These are phyloP conservation scores for Lepilemur ruficaudatus DNA, from an alignment of 2,797 vertebrate genomes.

Conservation along the genomic window DNA sequence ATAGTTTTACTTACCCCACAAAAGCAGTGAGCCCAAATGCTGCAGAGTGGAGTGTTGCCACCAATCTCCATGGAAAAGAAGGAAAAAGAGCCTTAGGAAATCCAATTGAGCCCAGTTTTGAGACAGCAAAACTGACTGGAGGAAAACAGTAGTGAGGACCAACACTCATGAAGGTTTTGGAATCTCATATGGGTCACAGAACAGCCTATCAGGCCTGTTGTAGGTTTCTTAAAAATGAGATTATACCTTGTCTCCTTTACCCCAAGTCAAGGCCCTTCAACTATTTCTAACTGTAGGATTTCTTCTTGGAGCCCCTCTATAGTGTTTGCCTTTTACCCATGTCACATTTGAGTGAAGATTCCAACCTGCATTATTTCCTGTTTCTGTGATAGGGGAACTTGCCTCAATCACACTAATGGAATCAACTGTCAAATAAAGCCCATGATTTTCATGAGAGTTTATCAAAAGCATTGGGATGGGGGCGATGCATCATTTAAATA, in stretches of 20 bases:
- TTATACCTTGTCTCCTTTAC: neutral
- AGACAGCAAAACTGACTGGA: neutral
- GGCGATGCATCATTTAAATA: slow-evolving; percentile 67
- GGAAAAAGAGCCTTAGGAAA: neutral
- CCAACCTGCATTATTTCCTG: neutral
- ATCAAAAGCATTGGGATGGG: neutral
- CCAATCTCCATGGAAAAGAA: neutral
- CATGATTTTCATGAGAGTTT: slow-evolving; percentile 32
- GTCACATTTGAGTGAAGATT: slow-evolving; percentile 40
- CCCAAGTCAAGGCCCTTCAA: neutral
- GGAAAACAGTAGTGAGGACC: neutral
- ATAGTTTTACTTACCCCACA: slow-evolving; percentile 36
- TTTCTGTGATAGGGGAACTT: neutral
- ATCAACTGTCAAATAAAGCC: slow-evolving; percentile 6
- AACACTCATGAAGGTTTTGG: neutral
- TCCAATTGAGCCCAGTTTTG: neutral
- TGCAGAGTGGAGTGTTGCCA: neutral
- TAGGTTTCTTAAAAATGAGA: neutral
- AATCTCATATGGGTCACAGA: neutral
- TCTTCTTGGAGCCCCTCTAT: neutral
- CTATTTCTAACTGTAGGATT: neutral
- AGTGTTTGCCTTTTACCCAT: neutral
- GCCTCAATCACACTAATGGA: slow-evolving; percentile 39
- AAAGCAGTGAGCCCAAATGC: neutral
- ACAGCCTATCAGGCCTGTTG: neutral